These are phyloP conservation scores for Eupeodes latifasciatus DNA, from an alignment of 2,888 invertebrate genomes.

Conservation along the genomic window DNA sequence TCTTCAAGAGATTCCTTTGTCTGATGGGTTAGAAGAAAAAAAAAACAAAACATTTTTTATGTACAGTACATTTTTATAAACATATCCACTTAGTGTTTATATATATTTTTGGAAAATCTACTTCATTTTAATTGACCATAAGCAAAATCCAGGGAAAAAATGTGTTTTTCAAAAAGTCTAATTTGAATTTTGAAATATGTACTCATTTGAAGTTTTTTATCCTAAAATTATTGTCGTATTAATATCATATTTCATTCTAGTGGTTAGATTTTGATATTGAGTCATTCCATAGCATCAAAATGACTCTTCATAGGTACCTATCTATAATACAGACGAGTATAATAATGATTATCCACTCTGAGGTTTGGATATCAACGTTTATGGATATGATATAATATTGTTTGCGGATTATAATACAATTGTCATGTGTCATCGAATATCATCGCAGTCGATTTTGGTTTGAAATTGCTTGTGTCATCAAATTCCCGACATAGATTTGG, in stretches of 20 bases:
- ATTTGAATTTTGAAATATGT: background rate
- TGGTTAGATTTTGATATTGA: conserved; percentile 13
- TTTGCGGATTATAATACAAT: conserved; percentile 61
- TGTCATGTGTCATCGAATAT: conserved; percentile 67
- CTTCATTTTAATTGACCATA: conserved; percentile 12
- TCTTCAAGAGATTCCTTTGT: background rate
- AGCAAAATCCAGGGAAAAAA: background rate
- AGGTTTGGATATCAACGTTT: conserved; percentile 4
- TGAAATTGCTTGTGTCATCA: conserved; percentile 71
- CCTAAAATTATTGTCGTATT: background rate
- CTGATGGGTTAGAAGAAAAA: background rate
- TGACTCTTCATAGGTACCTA: background rate
- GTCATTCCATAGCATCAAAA: conserved; percentile 11
- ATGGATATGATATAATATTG: conserved; percentile 16
- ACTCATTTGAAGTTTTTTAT: background rate
- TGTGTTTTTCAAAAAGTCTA: background rate
- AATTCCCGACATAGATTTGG: conserved; percentile 42
- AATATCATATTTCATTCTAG: conserved; percentile 38
- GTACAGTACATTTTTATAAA: background rate
- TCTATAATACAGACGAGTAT: too few species aligned
- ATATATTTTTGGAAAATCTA: background rate
- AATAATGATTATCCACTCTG: conserved; percentile 12
- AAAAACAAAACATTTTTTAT: background rate
- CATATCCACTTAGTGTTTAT: background rate
- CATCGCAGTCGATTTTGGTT: conserved; percentile 48